Conservation (phyloP, 2,113 vertebrate genomes). For the Chinchilla lanigera region DNA sequence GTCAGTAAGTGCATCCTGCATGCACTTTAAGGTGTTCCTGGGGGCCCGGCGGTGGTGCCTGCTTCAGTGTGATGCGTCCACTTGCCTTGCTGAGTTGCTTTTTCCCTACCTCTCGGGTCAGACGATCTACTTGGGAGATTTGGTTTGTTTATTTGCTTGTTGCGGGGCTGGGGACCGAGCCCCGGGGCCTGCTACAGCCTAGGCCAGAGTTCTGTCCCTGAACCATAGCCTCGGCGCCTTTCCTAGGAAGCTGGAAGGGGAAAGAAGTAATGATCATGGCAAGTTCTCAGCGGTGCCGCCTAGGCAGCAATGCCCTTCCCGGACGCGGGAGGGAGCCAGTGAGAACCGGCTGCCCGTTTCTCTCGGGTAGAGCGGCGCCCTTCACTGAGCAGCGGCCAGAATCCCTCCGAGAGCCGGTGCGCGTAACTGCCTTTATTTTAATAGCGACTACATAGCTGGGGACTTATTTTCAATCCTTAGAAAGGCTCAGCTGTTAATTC, state of each 20-base stretch:
- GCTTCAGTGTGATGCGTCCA: background rate
- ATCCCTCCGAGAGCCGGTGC: rapidly evolving
- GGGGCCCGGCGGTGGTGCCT: background rate
- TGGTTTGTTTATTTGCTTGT: background rate
- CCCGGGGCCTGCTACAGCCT: background rate
- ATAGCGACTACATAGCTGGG: background rate
- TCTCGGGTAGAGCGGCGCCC: rapidly evolving
- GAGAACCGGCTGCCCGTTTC: background rate
- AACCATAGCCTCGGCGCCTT: background rate
- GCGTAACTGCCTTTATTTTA: background rate
- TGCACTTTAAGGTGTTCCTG: background rate
- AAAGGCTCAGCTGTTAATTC: background rate
- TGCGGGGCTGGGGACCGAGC: background rate
- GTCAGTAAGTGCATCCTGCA: background rate
- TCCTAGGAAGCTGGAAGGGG: background rate
- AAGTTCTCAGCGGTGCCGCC: background rate
- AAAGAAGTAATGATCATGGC: background rate
- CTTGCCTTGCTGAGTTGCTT: background rate
- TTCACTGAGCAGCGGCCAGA: background rate
- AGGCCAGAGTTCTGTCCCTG: background rate
- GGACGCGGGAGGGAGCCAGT: rapidly evolving
- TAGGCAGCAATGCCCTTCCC: background rate
- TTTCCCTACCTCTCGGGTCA: background rate
- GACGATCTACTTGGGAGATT: background rate
- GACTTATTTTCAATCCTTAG: background rate